Conservation (phyloP, 1,140 invertebrate species). For the Nixonia krombeini region DNA sequence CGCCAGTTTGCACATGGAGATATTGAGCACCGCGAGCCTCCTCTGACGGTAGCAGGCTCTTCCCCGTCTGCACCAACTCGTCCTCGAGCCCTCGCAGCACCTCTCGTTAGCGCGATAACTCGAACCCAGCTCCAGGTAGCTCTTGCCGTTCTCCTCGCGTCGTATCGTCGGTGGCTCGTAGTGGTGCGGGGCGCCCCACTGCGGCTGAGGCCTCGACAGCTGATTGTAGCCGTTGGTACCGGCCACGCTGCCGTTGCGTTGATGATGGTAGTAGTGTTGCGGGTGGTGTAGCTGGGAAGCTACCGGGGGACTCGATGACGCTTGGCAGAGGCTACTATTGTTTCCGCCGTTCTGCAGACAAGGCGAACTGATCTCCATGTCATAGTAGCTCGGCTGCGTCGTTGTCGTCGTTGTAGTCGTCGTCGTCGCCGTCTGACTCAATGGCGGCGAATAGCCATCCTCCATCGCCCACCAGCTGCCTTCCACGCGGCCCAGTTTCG, state of each 20-base stretch:
- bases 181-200: constrained; percentile 70
- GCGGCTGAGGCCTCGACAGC: constrained; percentile 65
- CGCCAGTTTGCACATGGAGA: constrained; percentile 93
- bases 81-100: constrained; percentile 82
- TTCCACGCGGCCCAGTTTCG: constrained; percentile 67
- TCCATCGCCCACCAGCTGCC: constrained; percentile 71
- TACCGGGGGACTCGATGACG: constrained; percentile 33
- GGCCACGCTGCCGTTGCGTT: constrained; percentile 20
- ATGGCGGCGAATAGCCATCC: constrained; percentile 56
- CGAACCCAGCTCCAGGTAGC: constrained; percentile 87
- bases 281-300: constrained; percentile 42
- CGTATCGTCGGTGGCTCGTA: constrained; percentile 85
- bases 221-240: constrained; percentile 60
- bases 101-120: constrained; percentile 74
- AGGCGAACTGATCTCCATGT: constrained; percentile 37
- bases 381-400: constrained; percentile 22
- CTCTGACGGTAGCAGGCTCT: constrained; percentile 86
- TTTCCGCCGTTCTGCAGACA: constrained; percentile 45
- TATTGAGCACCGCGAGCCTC: constrained; percentile 89
- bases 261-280: constrained; percentile 51
- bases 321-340: constrained; percentile 45
- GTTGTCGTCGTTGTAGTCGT: constrained; percentile 34
- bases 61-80: constrained; percentile 81
- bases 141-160: constrained; percentile 91
- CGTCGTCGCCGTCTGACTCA: constrained; percentile 48